Evolutionary conservation across 2,113 vertebrate species (phyloP).

Genomic region (Glaucomys volans): DNA sequence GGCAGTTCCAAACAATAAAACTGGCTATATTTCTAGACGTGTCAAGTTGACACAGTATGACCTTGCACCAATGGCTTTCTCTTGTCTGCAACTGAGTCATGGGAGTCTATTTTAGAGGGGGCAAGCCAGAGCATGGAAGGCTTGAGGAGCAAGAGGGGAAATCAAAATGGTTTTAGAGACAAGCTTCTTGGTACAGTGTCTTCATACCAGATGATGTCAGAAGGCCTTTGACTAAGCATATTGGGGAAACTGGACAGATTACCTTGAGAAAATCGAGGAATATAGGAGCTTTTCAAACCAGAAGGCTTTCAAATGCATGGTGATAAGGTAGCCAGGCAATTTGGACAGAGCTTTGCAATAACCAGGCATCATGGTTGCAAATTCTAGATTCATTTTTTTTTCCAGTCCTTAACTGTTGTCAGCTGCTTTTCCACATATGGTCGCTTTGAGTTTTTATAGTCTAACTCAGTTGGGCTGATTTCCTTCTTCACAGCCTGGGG

Average conservation of each 20-base stretch:
- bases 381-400: neutral
- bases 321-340: neutral
- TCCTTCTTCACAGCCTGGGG: neutral
- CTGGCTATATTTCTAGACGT: slow-evolving; percentile 35
- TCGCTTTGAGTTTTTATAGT: neutral
- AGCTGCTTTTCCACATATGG: neutral
- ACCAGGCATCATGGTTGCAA: neutral
- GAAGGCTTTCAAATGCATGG: neutral
- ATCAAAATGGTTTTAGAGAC: neutral
- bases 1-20: neutral
- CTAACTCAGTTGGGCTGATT: neutral
- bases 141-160: neutral
- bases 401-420: neutral
- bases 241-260: neutral
- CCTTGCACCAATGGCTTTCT: neutral
- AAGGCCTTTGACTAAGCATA: neutral
- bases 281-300: neutral
- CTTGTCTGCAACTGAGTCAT: neutral
- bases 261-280: neutral
- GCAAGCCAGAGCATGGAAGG: neutral
- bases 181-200: neutral
- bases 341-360: neutral
- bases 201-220: neutral
- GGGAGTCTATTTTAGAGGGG: neutral
- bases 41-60: neutral